Conservation (phyloP, 2,888 invertebrate species). For the Trissonchulus latispiculum region DNA sequence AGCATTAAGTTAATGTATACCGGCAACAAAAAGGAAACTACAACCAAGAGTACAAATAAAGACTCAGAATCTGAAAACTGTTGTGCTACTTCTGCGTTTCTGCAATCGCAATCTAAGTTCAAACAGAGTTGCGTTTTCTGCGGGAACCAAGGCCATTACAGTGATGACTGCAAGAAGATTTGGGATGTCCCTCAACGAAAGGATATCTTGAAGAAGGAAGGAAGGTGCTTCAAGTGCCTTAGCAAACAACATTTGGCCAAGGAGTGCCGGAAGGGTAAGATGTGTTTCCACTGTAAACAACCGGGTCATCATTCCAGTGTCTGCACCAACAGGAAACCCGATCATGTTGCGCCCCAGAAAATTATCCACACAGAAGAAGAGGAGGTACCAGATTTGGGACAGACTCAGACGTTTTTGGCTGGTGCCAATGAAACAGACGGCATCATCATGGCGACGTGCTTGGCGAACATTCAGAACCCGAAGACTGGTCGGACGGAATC, state of each 20-base stretch:
- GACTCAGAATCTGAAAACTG: not conserved
- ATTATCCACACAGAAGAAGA: not conserved
- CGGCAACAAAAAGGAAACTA: not conserved
- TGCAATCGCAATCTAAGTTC: not conserved
- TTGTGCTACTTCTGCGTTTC: not conserved
- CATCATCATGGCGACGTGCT: not conserved
- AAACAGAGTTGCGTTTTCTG: not conserved
- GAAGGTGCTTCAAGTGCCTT: not conserved
- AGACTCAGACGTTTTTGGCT: not conserved
- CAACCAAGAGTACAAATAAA: not conserved
- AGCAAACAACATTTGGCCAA: not conserved
- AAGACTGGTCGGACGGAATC: not conserved
- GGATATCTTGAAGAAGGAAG: not conserved
- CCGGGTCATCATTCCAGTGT: not conserved
- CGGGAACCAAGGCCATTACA: not conserved
- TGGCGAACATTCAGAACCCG: not conserved
- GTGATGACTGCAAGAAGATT: not conserved
- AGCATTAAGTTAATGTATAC: not conserved
- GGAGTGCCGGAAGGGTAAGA: not conserved
- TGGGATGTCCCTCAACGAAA: not conserved
- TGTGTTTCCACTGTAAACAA: constrained; percentile 1
- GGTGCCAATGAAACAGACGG: not conserved
- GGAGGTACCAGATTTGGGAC: not conserved
- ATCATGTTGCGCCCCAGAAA: not conserved
- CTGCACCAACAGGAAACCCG: not conserved